Evolutionary conservation across 2,113 vertebrate genomes (phyloP), one percentile per base, ranked within the genome.

Genomic region (Tychaedon coryphoeus): DNA sequence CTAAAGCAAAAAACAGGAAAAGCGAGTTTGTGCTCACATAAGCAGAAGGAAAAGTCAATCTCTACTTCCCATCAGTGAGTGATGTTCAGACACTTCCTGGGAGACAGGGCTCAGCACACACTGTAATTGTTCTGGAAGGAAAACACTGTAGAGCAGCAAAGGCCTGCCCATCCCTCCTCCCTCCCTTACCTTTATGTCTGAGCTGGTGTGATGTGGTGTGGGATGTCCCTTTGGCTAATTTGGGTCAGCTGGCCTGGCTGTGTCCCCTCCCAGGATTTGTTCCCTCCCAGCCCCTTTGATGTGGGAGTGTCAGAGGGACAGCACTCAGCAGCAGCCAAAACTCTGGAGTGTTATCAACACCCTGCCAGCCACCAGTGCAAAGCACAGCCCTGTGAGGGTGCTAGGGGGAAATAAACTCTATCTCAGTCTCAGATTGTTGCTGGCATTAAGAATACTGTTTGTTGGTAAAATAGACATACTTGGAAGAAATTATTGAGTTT

Each of bases 31-130:
- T 33, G 8, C 5, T 45, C 3, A 0, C 33, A 22, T 18, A 54
- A 62, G 40, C 14, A 22, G 17, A 53, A 26, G 7, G 38, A 45
- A 33, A 31, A 45, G 38, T 36, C 33, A 53, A 1, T 36, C 22
- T 36, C 10, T 33, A 14, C 26, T 33, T 45, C 17, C 26, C 10
- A 38, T 31, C 33, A 53, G 38, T 0, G 4, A 53, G 10, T 0
- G 0, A 25, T 53, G 20, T 33, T 61, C 57, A 31, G 66, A 62
- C 26, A 13, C 8, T 36, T 36, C 10, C 47, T 33, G 38, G 47
- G 33, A 26, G 43, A 16, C 25, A 25, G 10, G 33, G 33, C 56
- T 71, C 56, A 43, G 56, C 33, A 53, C 36, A 36, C 4, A 5
- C 0, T 7, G 34, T 19, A 18, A 18, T 12, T 61, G 12, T 10